These are phyloP conservation scores for Petrolisthes cinctipes DNA, from an alignment of 2,888 invertebrate genomes.

Conservation along the genomic window DNA sequence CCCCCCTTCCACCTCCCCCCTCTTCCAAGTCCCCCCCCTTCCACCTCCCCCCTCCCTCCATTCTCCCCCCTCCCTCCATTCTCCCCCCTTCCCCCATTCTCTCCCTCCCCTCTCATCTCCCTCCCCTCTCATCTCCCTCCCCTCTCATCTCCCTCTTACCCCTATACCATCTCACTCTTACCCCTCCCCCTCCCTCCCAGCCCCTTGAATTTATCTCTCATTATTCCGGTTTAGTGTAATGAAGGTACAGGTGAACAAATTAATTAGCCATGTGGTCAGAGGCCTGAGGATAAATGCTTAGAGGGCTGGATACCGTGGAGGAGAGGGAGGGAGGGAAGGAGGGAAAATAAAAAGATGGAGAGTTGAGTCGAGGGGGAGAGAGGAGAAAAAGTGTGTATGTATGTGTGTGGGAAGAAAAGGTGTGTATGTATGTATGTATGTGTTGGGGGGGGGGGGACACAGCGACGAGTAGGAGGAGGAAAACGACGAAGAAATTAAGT, in stretches of 20 bases:
- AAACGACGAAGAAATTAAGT: neutral
- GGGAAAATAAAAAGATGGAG: neutral
- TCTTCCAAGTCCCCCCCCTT: too few relatives aligned
- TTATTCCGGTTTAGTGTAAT: slow-evolving; percentile 58
- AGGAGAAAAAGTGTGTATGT: neutral
- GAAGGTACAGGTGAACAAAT: slow-evolving; percentile 60
- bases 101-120: neutral
- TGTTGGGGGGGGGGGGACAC: too few relatives aligned
- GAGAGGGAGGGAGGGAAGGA: slow-evolving; percentile 8
- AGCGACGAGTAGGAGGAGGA: slow-evolving; percentile 20
- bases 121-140: neutral
- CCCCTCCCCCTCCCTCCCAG: neutral
- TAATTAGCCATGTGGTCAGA: slow-evolving; percentile 45
- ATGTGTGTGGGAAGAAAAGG: neutral
- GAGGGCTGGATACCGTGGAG: neutral
- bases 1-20: too few relatives aligned
- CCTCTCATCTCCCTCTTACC: too few relatives aligned
- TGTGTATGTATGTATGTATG: neutral
- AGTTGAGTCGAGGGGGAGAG: neutral
- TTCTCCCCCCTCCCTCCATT: neutral
- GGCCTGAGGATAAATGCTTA: slow-evolving; percentile 13
- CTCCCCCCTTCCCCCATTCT: neutral
- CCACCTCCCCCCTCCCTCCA: neutral
- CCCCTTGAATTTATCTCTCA: slow-evolving; percentile 55
- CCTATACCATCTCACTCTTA: neutral